A percentile compares a stretch with the other conserved stretches of the same genome.
Evolutionary conservation across 2,888 invertebrate species (phyloP).

Genomic region (Cyclophora albipunctata): DNA sequence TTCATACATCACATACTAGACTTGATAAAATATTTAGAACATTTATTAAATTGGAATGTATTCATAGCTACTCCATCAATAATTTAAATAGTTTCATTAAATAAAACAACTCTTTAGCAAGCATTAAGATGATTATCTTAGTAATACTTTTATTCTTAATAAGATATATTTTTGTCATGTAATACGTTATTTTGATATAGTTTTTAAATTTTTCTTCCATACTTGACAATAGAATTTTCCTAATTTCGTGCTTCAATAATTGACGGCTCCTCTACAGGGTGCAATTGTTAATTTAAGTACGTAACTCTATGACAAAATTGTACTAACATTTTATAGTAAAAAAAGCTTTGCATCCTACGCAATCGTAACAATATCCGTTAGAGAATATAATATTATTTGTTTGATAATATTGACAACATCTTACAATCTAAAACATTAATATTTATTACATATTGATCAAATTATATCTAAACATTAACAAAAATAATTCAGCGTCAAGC

Average conservation of each 20-base stretch:
- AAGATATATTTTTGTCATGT: too few relatives aligned
- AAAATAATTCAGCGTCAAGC: constrained; percentile 60
- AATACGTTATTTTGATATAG: too few relatives aligned
- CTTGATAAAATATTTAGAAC: constrained; percentile 25
- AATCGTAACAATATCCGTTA: constrained; percentile 40
- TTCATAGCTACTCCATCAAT: constrained; percentile 17
- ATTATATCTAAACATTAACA: constrained; percentile 46
- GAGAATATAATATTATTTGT: constrained; percentile 41
- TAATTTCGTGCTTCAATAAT: constrained; percentile 31
- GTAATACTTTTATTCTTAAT: too few relatives aligned
- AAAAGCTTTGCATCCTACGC: constrained; percentile 36
- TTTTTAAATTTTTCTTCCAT: not conserved
- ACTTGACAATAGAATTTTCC: constrained; percentile 8
- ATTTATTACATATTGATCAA: constrained; percentile 45
- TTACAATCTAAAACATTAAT: constrained; percentile 47
- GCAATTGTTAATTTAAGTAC: constrained; percentile 26
- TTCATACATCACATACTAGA: not conserved
- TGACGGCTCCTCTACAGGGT: constrained; percentile 38
- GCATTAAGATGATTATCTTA: too few relatives aligned
- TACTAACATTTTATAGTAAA: constrained; percentile 35
- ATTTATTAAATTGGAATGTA: constrained; percentile 45
- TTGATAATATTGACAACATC: constrained; percentile 52
- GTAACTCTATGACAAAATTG: constrained; percentile 37
- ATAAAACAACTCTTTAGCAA: not conserved
- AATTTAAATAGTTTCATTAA: constrained; percentile 7